These are phyloP conservation scores for Protobothrops mucrosquamatus DNA, from an alignment of 2,113 vertebrate genomes.

Conservation along the genomic window DNA sequence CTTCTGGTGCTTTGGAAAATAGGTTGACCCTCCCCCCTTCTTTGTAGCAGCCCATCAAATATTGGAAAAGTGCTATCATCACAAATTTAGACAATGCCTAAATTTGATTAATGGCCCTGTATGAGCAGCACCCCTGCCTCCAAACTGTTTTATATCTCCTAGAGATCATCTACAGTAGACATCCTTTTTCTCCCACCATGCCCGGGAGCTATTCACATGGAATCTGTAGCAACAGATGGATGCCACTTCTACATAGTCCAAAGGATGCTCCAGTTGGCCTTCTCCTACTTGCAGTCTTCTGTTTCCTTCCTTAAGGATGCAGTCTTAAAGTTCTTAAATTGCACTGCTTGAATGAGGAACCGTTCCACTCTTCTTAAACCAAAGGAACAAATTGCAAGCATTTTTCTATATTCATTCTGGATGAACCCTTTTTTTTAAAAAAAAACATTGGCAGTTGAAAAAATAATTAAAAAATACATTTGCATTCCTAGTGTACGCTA, in stretches of 20 bases:
- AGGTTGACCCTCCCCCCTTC: neutral
- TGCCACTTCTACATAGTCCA: neutral
- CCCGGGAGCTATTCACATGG: slow-evolving; percentile 1
- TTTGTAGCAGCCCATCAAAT: neutral
- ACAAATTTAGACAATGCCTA: slow-evolving; percentile 15
- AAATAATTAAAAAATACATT: neutral
- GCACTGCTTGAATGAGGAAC: neutral
- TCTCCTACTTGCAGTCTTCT: slow-evolving; percentile 22
- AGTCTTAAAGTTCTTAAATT: neutral
- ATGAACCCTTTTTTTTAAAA: neutral
- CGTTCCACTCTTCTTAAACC: neutral
- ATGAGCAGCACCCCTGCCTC: slow-evolving; percentile 52
- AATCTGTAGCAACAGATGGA: slow-evolving; percentile 26
- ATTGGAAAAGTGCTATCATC: neutral
- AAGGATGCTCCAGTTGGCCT: slow-evolving; percentile 19
- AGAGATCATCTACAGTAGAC: slow-evolving; percentile 44
- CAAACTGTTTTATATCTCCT: slow-evolving; percentile 55
- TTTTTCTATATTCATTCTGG: neutral
- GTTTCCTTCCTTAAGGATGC: neutral
- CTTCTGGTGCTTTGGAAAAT: neutral
- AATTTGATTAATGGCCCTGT: slow-evolving; percentile 21
- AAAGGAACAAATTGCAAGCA: neutral
- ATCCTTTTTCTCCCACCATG: slow-evolving; percentile 37
- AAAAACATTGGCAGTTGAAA: neutral
- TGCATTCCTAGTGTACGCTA: neutral